Percentiles rank a stretch among this genome's conserved stretches.
Conservation (phyloP, 2,113 vertebrate species). For the Globicephala melas region DNA sequence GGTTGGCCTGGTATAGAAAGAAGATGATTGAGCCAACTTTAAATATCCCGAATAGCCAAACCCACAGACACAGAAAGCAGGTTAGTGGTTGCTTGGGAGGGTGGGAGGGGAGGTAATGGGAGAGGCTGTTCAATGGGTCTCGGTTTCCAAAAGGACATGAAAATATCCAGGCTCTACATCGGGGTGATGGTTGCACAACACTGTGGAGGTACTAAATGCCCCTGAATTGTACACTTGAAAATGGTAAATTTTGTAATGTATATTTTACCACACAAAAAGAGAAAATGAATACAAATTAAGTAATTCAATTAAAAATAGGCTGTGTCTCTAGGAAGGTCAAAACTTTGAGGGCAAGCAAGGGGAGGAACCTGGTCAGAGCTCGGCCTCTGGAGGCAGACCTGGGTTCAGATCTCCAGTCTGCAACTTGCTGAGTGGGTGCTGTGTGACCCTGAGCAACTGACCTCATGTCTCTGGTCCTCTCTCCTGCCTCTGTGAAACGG, state of each 20-base stretch:
- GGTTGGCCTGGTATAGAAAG: neutral
- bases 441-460: neutral
- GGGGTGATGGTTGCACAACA: accelerated
- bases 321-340: neutral
- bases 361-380: neutral
- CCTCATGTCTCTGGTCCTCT: neutral
- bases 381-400: neutral
- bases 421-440: neutral
- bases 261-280: neutral
- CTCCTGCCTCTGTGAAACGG: neutral
- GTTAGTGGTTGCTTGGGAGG: neutral
- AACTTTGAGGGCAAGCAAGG: neutral
- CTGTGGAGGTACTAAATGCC: neutral
- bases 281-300: neutral
- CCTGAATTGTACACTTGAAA: neutral
- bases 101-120: neutral
- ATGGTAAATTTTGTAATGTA: no score
- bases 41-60: neutral
- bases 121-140: no score
- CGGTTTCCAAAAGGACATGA: neutral
- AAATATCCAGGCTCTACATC: neutral
- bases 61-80: neutral
- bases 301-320: neutral
- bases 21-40: neutral
- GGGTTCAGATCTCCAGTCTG: neutral